These are phyloP conservation scores for Drosophila vallismaia DNA, from an alignment of 2,888 invertebrate genomes.

Conservation along the genomic window DNA sequence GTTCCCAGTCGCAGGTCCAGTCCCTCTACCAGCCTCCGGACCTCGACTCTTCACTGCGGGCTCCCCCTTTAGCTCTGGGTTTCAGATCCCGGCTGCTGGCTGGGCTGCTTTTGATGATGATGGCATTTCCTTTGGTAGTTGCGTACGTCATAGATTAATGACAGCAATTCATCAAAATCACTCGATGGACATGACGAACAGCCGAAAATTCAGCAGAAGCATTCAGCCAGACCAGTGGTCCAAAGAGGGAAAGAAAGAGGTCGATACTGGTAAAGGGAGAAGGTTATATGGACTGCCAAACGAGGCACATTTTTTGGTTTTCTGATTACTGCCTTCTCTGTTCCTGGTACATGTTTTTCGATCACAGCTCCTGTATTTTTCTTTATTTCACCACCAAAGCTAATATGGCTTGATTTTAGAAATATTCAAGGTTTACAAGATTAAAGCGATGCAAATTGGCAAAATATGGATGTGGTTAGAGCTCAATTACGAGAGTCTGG, in stretches of 20 bases:
- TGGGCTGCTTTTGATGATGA: slow-evolving; percentile 80
- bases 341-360: slow-evolving; percentile 40
- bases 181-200: slow-evolving; percentile 84
- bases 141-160: slow-evolving; percentile 85
- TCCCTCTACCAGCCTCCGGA: slow-evolving; percentile 21
- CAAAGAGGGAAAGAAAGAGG: slow-evolving; percentile 35
- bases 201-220: slow-evolving; percentile 74
- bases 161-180: slow-evolving; percentile 84
- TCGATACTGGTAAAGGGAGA: not conserved
- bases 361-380: slow-evolving; percentile 26
- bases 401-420: not conserved
- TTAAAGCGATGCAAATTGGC: not conserved
- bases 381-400: slow-evolving; percentile 14
- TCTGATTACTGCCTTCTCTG: slow-evolving; percentile 22
- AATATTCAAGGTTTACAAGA: not conserved
- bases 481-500: too few species aligned
- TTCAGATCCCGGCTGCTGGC: slow-evolving; percentile 54
- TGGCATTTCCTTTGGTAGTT: slow-evolving; percentile 83
- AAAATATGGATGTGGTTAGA: too few species aligned
- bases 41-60: slow-evolving; percentile 4
- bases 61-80: slow-evolving; percentile 57
- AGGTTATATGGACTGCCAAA: slow-evolving; percentile 7
- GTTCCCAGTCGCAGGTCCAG: slow-evolving; percentile 20
- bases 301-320: slow-evolving; percentile 32
- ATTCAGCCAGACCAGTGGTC: slow-evolving; percentile 41